Percentiles rank a stretch among this genome's conserved stretches.
These are phyloP conservation scores for Limonius californicus DNA, from an alignment of 1,140 invertebrate genomes.

Conservation along the genomic window DNA sequence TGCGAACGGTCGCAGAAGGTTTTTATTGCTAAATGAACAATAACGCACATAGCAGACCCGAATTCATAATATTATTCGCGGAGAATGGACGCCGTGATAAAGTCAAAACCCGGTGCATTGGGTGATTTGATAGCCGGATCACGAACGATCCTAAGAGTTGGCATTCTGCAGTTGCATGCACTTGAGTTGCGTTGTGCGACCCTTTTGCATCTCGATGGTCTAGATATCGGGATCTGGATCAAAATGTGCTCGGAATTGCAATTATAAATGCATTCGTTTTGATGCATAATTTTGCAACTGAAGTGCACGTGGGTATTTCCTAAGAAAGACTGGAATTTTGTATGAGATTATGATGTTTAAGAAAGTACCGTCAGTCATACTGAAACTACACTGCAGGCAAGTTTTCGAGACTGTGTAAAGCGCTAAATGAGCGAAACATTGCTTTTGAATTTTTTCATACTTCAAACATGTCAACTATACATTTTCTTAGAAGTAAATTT, in stretches of 20 bases:
- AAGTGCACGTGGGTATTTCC: background rate
- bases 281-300: background rate
- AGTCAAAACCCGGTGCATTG: slow-evolving; percentile 2
- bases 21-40: background rate
- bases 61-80: background rate
- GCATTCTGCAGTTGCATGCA: slow-evolving; percentile 8
- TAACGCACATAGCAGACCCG: background rate
- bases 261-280: background rate
- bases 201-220: slow-evolving; percentile 7
- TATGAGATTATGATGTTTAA: too few species aligned
- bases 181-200: background rate
- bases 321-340: too few species aligned
- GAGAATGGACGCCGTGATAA: background rate
- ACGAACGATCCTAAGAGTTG: slow-evolving; percentile 1
- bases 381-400: too few species aligned
- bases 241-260: slow-evolving; percentile 8
- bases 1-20: too few species aligned
- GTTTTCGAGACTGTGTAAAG: too few species aligned
- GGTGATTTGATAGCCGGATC: slow-evolving; percentile 12
- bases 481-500: too few species aligned
- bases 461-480: too few species aligned
- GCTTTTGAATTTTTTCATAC: too few species aligned
- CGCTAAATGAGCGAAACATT: too few species aligned
- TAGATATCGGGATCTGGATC: slow-evolving; percentile 7
- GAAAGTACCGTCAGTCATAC: too few species aligned